A percentile compares a stretch with the other conserved stretches of the same genome.
These are phyloP conservation scores for Drosophila pseudotalamancana DNA, from an alignment of 2,888 invertebrate genomes.

Conservation along the genomic window DNA sequence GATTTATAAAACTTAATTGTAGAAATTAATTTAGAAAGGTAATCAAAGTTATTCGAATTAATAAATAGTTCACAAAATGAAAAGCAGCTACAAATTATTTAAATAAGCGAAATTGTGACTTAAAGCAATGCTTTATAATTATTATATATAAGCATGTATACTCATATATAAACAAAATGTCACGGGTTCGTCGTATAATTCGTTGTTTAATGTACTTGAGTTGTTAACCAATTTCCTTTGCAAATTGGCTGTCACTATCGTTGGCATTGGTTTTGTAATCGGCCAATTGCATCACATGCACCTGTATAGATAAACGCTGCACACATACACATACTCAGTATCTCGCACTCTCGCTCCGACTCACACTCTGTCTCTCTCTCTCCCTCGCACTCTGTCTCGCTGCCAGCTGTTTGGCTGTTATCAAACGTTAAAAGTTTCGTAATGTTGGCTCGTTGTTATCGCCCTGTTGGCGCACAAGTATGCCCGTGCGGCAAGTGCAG, in stretches of 20 bases:
- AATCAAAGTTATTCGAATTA: no score
- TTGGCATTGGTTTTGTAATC: slow-evolving; percentile 64
- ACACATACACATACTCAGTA: background rate
- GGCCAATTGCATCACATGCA: slow-evolving; percentile 62
- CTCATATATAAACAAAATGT: background rate
- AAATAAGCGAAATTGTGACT: no score
- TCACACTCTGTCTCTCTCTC: background rate
- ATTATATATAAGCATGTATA: no score
- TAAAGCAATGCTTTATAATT: no score
- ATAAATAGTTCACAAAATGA: no score
- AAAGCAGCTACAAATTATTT: no score
- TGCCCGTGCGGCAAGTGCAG: slow-evolving; percentile 41
- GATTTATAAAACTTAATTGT: no score
- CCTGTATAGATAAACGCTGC: slow-evolving; percentile 44
- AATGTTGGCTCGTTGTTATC: slow-evolving; percentile 57
- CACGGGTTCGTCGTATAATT: slow-evolving; percentile 2
- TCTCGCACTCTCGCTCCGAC: background rate
- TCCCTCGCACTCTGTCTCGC: no score
- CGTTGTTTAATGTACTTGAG: slow-evolving; percentile 10
- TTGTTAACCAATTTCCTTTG: slow-evolving; percentile 34
- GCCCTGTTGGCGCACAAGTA: slow-evolving; percentile 1
- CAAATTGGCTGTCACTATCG: slow-evolving; percentile 14
- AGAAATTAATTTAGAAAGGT: no score
- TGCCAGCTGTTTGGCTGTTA: slow-evolving; percentile 46
- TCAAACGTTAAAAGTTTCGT: slow-evolving; percentile 54